Evolutionary conservation across 1,140 invertebrate species (phyloP).

Genomic region (Homalodisca vitripennis): DNA sequence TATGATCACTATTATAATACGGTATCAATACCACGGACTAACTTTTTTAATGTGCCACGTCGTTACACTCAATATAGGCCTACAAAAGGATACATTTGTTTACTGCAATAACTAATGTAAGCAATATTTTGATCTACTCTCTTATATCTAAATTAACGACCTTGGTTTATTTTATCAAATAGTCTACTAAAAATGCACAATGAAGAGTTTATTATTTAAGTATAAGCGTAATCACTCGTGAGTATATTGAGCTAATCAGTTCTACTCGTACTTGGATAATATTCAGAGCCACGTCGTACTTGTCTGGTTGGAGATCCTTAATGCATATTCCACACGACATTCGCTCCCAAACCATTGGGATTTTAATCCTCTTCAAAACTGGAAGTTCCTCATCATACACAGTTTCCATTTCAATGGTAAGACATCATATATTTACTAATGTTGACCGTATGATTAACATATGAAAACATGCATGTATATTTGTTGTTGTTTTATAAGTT

Average conservation of each 20-base stretch:
- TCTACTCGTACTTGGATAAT: slow-evolving; percentile 55
- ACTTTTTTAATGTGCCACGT: no score
- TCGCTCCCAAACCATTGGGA: slow-evolving; percentile 56
- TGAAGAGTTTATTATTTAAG: not conserved
- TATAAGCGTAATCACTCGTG: not conserved
- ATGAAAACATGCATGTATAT: no score
- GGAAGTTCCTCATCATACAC: slow-evolving; percentile 16
- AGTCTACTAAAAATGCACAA: not conserved
- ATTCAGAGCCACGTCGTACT: slow-evolving; percentile 55
- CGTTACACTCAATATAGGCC: no score
- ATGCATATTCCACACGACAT: slow-evolving; percentile 54
- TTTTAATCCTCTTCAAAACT: slow-evolving; percentile 22
- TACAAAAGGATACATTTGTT: no score
- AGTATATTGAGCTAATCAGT: no score
- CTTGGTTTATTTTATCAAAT: not conserved
- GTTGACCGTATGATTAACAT: no score
- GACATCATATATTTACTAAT: no score
- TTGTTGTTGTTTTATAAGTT: no score
- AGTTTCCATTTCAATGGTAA: slow-evolving; percentile 14
- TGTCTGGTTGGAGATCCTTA: slow-evolving; percentile 55
- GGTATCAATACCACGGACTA: no score
- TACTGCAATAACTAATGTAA: not conserved
- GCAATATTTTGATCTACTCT: not conserved
- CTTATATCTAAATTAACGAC: not conserved
- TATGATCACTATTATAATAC: no score